phyloP scores from a whole-genome alignment of 1,140 invertebrate species.

The Drosophila sechellia region DNA sequence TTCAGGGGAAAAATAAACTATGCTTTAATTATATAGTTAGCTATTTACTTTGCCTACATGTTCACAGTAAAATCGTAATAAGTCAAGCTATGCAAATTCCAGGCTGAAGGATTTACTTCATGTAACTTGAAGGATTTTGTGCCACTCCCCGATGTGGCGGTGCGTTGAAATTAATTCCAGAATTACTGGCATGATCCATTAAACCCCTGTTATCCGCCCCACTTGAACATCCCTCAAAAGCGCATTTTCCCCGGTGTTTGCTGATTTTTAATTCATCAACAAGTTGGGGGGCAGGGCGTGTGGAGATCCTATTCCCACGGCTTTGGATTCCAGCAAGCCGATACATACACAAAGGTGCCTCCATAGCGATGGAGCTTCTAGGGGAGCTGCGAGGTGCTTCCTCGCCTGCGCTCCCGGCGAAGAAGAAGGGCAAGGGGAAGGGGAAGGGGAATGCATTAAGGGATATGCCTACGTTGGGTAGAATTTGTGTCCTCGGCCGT shows the following conservation, averaged over 20 bases:
- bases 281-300: slow-evolving; percentile 19
- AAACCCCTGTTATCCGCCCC: slow-evolving; percentile 27
- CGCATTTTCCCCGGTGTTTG: slow-evolving; percentile 49
- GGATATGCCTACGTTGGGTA: slow-evolving; percentile 29
- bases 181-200: slow-evolving; percentile 47
- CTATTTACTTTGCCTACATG: background rate
- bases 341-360: slow-evolving; percentile 69
- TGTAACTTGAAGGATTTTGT: background rate
- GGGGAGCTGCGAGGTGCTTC: background rate
- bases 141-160: background rate
- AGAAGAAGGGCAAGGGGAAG: too few relatives aligned
- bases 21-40: background rate
- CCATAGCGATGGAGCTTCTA: slow-evolving; percentile 1
- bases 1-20: background rate
- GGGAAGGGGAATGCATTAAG: slow-evolving; percentile 15
- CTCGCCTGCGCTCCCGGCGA: background rate
- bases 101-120: background rate
- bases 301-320: slow-evolving; percentile 12
- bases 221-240: slow-evolving; percentile 14
- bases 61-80: too few relatives aligned
- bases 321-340: slow-evolving; percentile 33
- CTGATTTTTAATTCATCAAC: slow-evolving; percentile 74
- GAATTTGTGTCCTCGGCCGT: slow-evolving; percentile 35
- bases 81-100: too few relatives aligned
- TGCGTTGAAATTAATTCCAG: slow-evolving; percentile 35